These are phyloP conservation scores for Nibea coibor DNA, from an alignment of 2,113 vertebrate species.

Conservation along the genomic window DNA sequence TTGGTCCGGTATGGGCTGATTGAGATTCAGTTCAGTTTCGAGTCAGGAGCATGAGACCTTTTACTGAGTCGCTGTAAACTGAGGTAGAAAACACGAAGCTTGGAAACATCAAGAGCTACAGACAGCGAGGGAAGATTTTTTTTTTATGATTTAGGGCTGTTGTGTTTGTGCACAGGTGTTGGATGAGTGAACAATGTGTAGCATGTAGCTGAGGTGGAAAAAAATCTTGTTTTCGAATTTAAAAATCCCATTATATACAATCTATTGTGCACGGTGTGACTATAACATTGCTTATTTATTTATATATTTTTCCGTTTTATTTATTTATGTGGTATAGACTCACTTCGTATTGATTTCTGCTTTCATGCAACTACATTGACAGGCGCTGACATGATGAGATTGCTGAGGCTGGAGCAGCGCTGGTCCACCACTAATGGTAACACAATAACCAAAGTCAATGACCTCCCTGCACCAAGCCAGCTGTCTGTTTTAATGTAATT, in stretches of 20 bases:
- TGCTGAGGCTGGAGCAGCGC: slow-evolving; percentile 41
- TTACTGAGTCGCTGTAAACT: slow-evolving; percentile 40
- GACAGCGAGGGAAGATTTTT: not conserved
- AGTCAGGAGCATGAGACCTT: slow-evolving; percentile 36
- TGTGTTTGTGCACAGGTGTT: slow-evolving; percentile 1
- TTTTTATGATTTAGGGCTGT: not conserved
- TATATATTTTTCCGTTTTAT: slow-evolving; percentile 41
- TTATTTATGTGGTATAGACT: slow-evolving; percentile 49
- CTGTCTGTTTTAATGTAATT: slow-evolving; percentile 57
- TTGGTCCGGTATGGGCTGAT: slow-evolving; percentile 43
- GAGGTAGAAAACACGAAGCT: slow-evolving; percentile 13
- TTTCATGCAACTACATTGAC: slow-evolving; percentile 42
- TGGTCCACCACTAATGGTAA: slow-evolving; percentile 54
- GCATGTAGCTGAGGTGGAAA: not conserved
- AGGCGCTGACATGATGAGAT: slow-evolving; percentile 45
- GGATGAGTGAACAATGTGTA: not conserved
- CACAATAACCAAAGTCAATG: slow-evolving; percentile 60
- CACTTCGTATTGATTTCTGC: slow-evolving; percentile 61
- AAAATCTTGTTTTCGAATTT: not conserved
- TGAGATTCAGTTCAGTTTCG: slow-evolving; percentile 54
- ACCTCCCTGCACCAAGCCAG: slow-evolving; percentile 11
- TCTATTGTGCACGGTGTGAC: slow-evolving; percentile 35
- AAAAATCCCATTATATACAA: slow-evolving; percentile 26
- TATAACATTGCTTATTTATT: slow-evolving; percentile 12
- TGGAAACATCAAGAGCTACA: not conserved